phyloP scores from a whole-genome alignment of 2,888 invertebrate species.

The Orchestes rusci region DNA sequence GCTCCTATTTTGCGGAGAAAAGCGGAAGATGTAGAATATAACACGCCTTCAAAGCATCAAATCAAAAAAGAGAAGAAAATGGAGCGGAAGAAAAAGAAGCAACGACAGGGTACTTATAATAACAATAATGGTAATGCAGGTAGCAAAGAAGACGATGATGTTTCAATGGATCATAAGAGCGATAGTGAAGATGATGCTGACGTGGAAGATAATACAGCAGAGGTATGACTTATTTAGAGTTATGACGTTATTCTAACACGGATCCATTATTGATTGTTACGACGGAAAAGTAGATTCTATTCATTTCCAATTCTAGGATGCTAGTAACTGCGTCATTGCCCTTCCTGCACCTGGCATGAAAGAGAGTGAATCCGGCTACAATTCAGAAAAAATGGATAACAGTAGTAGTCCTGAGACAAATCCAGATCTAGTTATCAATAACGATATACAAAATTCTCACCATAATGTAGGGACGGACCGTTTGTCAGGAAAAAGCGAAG shows the following conservation, averaged over 20 bases:
- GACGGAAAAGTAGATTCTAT: too few species aligned
- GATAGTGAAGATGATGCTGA: conserved; percentile 67
- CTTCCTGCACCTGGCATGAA: conserved; percentile 27
- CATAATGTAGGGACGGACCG: too few species aligned
- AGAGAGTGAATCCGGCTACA: conserved; percentile 60
- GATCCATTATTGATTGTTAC: too few species aligned
- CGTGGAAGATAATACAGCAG: conserved; percentile 71
- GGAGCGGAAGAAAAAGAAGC: conserved; percentile 50
- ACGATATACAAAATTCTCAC: too few species aligned
- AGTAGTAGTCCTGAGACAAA: too few species aligned
- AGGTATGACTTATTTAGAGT: too few species aligned
- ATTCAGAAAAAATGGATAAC: conserved; percentile 50
- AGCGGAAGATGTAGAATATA: conserved; percentile 46
- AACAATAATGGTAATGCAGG: conserved; percentile 10
- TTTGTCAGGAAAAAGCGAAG: too few species aligned
- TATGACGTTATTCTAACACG: too few species aligned
- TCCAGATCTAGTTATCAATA: too few species aligned
- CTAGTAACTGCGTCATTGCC: conserved; percentile 13
- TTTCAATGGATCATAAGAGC: conserved; percentile 47
- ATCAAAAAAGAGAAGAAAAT: conserved; percentile 57
- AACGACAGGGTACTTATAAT: too few species aligned
- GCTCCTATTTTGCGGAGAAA: conserved; percentile 54
- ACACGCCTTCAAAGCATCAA: conserved; percentile 58
- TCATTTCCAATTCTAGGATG: too few species aligned
- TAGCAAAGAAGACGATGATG: conserved; percentile 31